Evolutionary conservation across 2,888 invertebrate species (phyloP).

Genomic region (Microctonus aethiopoides): DNA sequence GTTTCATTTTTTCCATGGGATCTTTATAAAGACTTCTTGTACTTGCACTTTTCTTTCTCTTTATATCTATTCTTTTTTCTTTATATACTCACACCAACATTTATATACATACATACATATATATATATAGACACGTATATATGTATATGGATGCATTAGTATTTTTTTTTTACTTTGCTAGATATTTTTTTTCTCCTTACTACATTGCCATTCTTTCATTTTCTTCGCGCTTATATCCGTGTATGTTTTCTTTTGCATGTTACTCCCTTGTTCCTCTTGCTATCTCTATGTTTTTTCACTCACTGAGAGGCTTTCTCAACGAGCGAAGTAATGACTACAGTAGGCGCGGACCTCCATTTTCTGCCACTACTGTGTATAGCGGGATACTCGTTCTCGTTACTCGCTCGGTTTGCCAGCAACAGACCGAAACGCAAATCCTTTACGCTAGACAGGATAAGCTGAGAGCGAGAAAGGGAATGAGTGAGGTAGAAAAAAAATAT

Average conservation of each 20-base stretch:
- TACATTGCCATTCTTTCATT: conserved; percentile 2
- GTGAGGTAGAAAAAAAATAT: too few species aligned
- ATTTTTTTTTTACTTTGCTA: conserved; percentile 21
- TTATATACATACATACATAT: not conserved
- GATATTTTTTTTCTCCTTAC: conserved; percentile 12
- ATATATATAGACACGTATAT: too few species aligned
- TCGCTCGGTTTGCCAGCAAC: conserved; percentile 54
- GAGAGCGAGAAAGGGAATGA: conserved; percentile 27
- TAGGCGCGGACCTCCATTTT: conserved; percentile 54
- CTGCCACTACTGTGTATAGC: conserved; percentile 17
- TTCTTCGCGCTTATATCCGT: not conserved
- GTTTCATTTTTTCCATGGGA: conserved; percentile 59
- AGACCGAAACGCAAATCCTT: conserved; percentile 37
- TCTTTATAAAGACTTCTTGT: conserved; percentile 15
- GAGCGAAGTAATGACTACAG: conserved; percentile 53
- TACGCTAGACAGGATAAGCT: conserved; percentile 20
- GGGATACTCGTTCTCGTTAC: conserved; percentile 46
- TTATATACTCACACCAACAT: not conserved
- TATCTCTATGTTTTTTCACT: conserved; percentile 28
- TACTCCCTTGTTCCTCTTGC: conserved; percentile 9
- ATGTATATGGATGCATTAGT: too few species aligned
- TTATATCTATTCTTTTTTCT: conserved; percentile 35
- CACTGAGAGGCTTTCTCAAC: conserved; percentile 30
- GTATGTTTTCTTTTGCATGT: not conserved
- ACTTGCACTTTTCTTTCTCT: conserved; percentile 16